Base-by-base conservation (phyloP, 2,888 invertebrate species). In the Drosophila conformis region DNA sequence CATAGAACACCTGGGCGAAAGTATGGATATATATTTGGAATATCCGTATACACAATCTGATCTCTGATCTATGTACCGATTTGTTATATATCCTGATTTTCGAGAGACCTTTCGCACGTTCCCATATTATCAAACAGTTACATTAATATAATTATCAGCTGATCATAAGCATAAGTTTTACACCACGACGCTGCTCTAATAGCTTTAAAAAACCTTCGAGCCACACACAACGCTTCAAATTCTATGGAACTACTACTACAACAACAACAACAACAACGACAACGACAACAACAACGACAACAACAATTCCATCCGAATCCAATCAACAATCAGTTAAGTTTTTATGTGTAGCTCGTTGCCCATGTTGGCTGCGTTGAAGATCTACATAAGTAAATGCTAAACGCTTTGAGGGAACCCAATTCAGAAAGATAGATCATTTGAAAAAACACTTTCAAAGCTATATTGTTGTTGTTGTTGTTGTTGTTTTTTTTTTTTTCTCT, bases 391-490 rank as follows among this genome's bases (percentile, higher is more conserved):
- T 61, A 54, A 70, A 70, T 70, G 71, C 49, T 70, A 56, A 56
- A 51, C 38, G 52, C 56, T 56, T 25, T 38, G 31, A n/a, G 61
- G 31, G 29, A 38, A 31, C 21, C 40, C 53, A 48, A 53, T 73
- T 38, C 66, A 11, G 15, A 31, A 57, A 57, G 67, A 66, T 53
- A 59, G 73, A 72, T 65, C 72, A 72, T 73, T 73, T 66, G 62
- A 74, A 59, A 79, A 79, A 67, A 71, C 67, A 61, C 78, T 57
- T 68, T 67, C 67, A 71, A 61, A 68, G 51, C 48, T 38, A 40
- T 53, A 18, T 27, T 54, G 63, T 61, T 51, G 59, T 71, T 21
- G 42, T 42, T 21, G 21, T 42, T 21, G 5, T 38, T 38, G 8
- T n/a, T n/a, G 3, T 13, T 6, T 36, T 6, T 21, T 13, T 46